Evolutionary conservation across 23 tunicate genomes (phyloP), one percentile per base, ranked within the genome.

Genomic region (Halocynthia roretzi): DNA sequence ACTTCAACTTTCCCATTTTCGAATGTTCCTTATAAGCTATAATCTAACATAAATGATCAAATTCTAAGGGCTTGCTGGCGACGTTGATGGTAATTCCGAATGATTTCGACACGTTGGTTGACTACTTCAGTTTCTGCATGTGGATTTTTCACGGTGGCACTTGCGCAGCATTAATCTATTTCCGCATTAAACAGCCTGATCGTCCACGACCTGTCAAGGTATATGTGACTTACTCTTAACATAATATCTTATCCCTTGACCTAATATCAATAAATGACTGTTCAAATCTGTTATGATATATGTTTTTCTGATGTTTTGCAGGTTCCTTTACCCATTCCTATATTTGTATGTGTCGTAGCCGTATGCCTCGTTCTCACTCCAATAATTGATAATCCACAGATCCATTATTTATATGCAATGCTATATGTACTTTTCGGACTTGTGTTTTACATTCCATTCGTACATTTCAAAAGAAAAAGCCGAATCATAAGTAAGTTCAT

Each of bases 21-120:
- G 17, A 14, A n/a, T 58, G 64, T 58, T 58, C 17, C 64, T 4
- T 31, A 31, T 31, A 31, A 31, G 4, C 44, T 31, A 31, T 31
- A 31, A 31, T 31, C 44, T 31, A 31, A 62, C 14, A 68, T 68
- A 2, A 68, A 15, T 1, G 72, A 20, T 68, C 31, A 18, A 68
- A 68, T 68, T 80, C 72, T 40, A 82, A 92, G 98, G 98, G 98
- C 18, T 10, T 81, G 17, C 65, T 94, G 44, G 99, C 95, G 7
- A 63, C 85, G 50, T 7, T 94, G 50, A 94, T 94, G 99, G 72
- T 94, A 6, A 84, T 87, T 50, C 99, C 99, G 17, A 94, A 94
- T 70, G 95, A 94, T 52, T 94, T 94, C 71, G 96, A 88, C 75
- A 71, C 95, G 19, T 76, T 94, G 51, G 84, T 94, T 51, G 82